phyloP scores from a whole-genome alignment of 1,140 invertebrate species.

The Argopecten irradians region DNA sequence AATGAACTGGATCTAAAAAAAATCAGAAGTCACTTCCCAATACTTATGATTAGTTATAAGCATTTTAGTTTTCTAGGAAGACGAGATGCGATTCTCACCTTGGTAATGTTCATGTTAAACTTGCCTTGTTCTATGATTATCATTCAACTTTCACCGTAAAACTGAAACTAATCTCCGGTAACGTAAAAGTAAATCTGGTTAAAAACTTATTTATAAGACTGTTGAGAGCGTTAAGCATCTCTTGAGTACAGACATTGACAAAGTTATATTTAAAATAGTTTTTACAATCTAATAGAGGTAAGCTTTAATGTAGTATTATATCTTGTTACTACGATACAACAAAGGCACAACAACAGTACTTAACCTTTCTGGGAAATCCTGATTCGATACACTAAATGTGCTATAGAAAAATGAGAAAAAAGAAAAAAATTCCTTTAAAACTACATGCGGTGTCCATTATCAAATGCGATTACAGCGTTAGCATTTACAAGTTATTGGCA shows the following conservation, averaged over 20 bases:
- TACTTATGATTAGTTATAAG: not conserved
- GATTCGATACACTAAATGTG: not conserved
- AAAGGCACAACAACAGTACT: not conserved
- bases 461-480: constrained; percentile 16
- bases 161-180: not conserved
- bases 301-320: not conserved
- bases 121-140: not conserved
- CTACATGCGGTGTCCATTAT: constrained; percentile 16
- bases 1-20: not conserved
- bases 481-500: constrained; percentile 17
- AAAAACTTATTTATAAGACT: not conserved
- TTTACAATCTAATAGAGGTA: not conserved
- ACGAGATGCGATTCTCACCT: not conserved
- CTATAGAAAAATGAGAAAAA: not conserved
- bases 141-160: not conserved
- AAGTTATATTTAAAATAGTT: not conserved
- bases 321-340: not conserved
- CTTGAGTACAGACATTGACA: not conserved
- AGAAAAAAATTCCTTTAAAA: constrained; percentile 2
- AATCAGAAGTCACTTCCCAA: not conserved
- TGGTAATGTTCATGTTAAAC: not conserved
- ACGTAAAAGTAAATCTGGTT: not conserved
- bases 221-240: not conserved
- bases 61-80: not conserved
- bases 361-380: not conserved